Percentiles rank a stretch among this genome's conserved stretches.
Evolutionary conservation across 2,888 invertebrate genomes (phyloP).

Genomic region (Pteria penguin): DNA sequence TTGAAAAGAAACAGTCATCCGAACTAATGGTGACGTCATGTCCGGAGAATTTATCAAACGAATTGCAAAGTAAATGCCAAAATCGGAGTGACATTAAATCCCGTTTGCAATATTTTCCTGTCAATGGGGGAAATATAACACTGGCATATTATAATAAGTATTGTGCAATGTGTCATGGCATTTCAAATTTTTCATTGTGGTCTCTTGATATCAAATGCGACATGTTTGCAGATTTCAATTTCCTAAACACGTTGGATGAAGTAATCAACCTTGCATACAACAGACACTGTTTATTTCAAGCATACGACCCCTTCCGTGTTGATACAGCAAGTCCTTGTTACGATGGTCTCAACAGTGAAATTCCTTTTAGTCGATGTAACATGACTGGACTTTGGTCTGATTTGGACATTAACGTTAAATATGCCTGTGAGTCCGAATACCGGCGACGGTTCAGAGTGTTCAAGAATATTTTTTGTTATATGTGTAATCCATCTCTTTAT

Average conservation of each 20-base stretch:
- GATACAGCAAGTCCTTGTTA: not conserved
- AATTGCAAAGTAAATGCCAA: not conserved
- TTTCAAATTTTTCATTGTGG: not conserved
- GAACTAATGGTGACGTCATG: not conserved
- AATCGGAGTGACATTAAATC: not conserved
- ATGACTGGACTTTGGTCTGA: not conserved
- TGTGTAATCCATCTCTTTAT: not conserved
- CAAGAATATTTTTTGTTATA: not conserved
- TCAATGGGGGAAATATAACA: not conserved
- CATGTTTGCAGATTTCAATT: not conserved
- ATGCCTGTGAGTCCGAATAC: not conserved
- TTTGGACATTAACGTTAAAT: not conserved
- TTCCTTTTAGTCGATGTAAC: not conserved
- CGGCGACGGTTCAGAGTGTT: not conserved
- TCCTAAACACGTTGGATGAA: not conserved
- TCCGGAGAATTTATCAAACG: not conserved
- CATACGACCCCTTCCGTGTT: not conserved
- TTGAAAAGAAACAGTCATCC: not conserved
- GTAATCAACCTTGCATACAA: not conserved
- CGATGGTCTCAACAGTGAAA: not conserved
- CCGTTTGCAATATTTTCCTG: not conserved
- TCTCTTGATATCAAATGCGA: not conserved
- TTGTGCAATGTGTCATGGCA: not conserved
- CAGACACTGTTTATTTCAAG: not conserved
- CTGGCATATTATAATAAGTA: not conserved